Evolutionary conservation across 2,888 invertebrate genomes (phyloP), one percentile per base, ranked within the genome.

Genomic region (Platynereis dumerilii): DNA sequence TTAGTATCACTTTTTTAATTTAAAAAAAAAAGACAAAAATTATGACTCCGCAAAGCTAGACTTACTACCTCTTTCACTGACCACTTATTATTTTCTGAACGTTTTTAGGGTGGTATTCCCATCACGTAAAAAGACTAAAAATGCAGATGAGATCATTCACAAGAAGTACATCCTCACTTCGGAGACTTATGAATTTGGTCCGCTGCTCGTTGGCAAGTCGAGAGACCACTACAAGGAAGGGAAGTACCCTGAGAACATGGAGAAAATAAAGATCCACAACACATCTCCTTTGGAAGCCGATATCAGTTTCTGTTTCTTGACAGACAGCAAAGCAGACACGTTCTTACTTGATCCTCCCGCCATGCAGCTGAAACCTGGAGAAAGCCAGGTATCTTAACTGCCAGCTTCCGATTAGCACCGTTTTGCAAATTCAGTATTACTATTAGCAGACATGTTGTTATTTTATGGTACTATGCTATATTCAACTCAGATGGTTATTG

Each of bases 121-220:
- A n/a, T 77, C 77, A 55, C 77, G 83, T 29, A 82, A 81, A 74
- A 84, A 83, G 77, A 78, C 66, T 54, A 79, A 77, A 65, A 76
- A 78, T 45, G 24, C 67, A 3, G 79, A 81, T 68, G 84, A 84
- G 68, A 83, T 84, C 63, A 77, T 83, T 2, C 76, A 80, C 69
- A 84, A 84, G 73, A 83, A 83, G 66, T 85, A 81, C 69, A 76
- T 84, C 28, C 71, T 83, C 17, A 70, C 77, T 20, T 73, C 76
- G 15, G 83, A 84, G 61, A 75, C 72, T 1, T 85, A 80, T 74
- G 83, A 84, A 67, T 85, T 85, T 79, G 85, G 85, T 17, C 84
- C 85, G 2, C 73, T 85, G 20, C 74, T 84, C n/a, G 80, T 82
- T 52, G 83, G 83, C 61, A 82, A 83, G 69, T 77, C 79, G 27